Percentiles rank a stretch among this genome's conserved stretches.
These are phyloP conservation scores for Pecten maximus DNA, from an alignment of 2,888 invertebrate species.

Conservation along the genomic window DNA sequence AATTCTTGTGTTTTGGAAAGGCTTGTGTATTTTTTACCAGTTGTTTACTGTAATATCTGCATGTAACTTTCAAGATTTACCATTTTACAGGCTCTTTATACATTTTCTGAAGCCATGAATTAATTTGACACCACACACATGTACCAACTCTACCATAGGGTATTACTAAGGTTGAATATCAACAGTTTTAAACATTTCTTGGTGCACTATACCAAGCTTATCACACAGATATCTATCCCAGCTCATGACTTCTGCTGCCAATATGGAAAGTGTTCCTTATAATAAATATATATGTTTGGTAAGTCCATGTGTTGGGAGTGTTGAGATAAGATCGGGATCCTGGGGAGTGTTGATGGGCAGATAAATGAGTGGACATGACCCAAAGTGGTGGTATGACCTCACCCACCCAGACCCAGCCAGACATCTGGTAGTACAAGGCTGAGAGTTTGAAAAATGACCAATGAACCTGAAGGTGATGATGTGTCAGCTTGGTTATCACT, in stretches of 20 bases:
- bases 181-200: not conserved
- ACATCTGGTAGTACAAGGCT: not conserved
- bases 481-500: not conserved
- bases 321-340: not conserved
- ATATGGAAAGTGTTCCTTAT: not conserved
- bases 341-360: conserved; percentile 13
- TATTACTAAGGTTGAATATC: not conserved
- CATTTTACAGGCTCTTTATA: not conserved
- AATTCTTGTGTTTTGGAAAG: not conserved
- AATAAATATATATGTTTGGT: conserved; percentile 13
- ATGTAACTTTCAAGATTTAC: not conserved
- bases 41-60: not conserved
- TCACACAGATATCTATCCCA: not conserved
- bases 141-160: not conserved
- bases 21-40: not conserved
- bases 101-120: not conserved
- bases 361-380: conserved; percentile 24
- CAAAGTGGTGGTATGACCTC: conserved; percentile 23
- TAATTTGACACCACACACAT: not conserved
- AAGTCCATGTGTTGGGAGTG: not conserved
- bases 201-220: not conserved
- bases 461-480: conserved; percentile 27
- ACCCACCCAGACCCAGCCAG: not conserved
- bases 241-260: not conserved
- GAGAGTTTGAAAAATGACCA: not conserved